Conservation (phyloP, 2,113 vertebrate genomes). For the Pachycephala philippinensis region DNA sequence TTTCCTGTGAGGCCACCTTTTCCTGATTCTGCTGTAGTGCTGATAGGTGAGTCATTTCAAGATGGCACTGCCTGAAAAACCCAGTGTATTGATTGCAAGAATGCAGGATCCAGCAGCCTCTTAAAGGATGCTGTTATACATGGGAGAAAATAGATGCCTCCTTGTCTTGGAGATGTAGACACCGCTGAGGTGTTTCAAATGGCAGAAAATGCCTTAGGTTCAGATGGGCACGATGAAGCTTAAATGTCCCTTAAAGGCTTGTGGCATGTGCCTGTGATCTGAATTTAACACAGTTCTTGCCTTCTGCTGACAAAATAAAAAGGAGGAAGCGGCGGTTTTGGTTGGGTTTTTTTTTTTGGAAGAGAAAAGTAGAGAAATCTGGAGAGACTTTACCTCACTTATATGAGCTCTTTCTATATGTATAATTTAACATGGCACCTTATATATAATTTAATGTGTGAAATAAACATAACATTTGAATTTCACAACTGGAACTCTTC, state of each 20-base stretch:
- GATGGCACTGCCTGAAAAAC: background rate
- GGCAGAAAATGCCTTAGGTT: background rate
- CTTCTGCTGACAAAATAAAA: conserved; percentile 26
- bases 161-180: background rate
- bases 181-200: background rate
- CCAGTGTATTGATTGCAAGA: background rate
- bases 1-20: background rate
- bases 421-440: conserved; percentile 61
- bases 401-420: conserved; percentile 40
- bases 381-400: conserved; percentile 36
- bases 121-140: background rate
- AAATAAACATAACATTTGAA: conserved; percentile 57
- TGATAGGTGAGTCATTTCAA: background rate
- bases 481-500: conserved; percentile 52
- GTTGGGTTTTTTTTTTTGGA: background rate
- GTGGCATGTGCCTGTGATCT: background rate
- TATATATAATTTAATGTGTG: conserved; percentile 63
- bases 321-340: background rate
- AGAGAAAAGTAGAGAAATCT: background rate
- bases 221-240: background rate
- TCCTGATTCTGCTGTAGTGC: background rate
- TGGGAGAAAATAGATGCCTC: background rate
- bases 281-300: background rate
- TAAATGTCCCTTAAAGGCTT: background rate
- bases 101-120: background rate